These are phyloP conservation scores for Thelaira solivaga DNA, from an alignment of 2,888 invertebrate genomes.

Conservation along the genomic window DNA sequence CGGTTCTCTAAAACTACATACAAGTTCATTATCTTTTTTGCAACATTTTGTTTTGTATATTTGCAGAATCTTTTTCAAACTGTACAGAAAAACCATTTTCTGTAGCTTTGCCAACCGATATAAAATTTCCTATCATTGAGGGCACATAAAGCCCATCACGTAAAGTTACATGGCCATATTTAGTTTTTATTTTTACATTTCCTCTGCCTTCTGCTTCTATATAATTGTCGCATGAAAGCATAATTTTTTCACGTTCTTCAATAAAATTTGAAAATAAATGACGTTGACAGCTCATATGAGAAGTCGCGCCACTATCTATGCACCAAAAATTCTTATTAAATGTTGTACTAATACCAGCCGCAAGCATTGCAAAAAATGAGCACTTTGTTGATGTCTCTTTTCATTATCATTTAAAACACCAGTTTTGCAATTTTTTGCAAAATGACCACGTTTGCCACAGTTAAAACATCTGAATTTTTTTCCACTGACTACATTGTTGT, in stretches of 20 bases:
- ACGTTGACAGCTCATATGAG: conserved; percentile 27
- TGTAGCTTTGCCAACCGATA: conserved; percentile 43
- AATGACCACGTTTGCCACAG: conserved; percentile 55
- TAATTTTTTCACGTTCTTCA: conserved; percentile 21
- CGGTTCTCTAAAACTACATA: too few relatives aligned
- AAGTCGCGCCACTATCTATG: conserved; percentile 19
- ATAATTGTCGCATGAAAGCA: conserved; percentile 28
- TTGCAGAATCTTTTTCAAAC: conserved; percentile 28
- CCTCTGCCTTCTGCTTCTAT: conserved; percentile 20
- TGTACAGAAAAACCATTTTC: conserved; percentile 20
- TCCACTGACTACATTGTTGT: background rate
- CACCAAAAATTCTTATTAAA: conserved; percentile 5
- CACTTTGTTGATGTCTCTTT: conserved; percentile 5
- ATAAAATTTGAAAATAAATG: conserved; percentile 10
- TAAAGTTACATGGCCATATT: conserved; percentile 20
- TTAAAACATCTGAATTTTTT: conserved; percentile 5
- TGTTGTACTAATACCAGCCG: too few relatives aligned
- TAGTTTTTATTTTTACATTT: conserved; percentile 8
- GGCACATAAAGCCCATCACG: conserved; percentile 43
- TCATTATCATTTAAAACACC: background rate
- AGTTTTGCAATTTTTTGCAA: conserved; percentile 1
- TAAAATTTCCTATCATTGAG: conserved; percentile 23
- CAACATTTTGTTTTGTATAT: conserved; percentile 18
- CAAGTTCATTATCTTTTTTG: too few relatives aligned
- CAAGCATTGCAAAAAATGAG: conserved; percentile 3